These are phyloP conservation scores for Solea solea DNA, from an alignment of 2,113 vertebrate genomes.

Conservation along the genomic window DNA sequence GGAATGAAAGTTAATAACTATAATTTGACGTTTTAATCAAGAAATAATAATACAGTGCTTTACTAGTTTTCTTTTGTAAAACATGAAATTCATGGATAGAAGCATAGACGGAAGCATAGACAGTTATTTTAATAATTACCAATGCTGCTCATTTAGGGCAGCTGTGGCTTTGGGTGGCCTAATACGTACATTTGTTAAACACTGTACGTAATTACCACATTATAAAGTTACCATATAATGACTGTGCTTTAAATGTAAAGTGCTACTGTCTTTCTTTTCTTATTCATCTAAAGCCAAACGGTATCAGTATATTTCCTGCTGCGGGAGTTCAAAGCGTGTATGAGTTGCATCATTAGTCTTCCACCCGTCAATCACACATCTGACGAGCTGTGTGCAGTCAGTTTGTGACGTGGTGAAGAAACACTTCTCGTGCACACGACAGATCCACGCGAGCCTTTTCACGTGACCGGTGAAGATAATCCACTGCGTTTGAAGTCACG, in stretches of 20 bases:
- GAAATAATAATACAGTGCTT: no score
- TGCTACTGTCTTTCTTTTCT: background rate
- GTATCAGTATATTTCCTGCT: background rate
- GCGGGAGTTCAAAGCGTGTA: slow-evolving; percentile 16
- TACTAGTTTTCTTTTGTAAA: no score
- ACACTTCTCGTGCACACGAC: slow-evolving; percentile 13
- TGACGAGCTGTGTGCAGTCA: slow-evolving; percentile 19
- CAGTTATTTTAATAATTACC: no score
- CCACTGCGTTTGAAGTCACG: slow-evolving; percentile 40
- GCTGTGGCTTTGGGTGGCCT: no score
- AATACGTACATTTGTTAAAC: no score
- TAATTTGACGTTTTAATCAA: no score
- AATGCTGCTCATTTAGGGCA: no score
- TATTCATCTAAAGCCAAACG: background rate
- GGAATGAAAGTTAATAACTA: no score
- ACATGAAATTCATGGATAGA: no score
- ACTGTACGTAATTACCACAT: no score
- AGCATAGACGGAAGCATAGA: no score
- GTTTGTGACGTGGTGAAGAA: slow-evolving; percentile 29
- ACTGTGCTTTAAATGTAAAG: background rate
- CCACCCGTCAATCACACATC: slow-evolving; percentile 33
- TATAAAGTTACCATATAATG: no score
- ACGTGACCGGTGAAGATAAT: slow-evolving; percentile 47
- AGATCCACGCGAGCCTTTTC: slow-evolving; percentile 59
- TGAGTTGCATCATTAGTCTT: slow-evolving; percentile 28